These are phyloP conservation scores for Pseudorhiza aurosa DNA, from an alignment of 30 jellyfish, hydroid and myxozoan species.

Conservation along the genomic window DNA sequence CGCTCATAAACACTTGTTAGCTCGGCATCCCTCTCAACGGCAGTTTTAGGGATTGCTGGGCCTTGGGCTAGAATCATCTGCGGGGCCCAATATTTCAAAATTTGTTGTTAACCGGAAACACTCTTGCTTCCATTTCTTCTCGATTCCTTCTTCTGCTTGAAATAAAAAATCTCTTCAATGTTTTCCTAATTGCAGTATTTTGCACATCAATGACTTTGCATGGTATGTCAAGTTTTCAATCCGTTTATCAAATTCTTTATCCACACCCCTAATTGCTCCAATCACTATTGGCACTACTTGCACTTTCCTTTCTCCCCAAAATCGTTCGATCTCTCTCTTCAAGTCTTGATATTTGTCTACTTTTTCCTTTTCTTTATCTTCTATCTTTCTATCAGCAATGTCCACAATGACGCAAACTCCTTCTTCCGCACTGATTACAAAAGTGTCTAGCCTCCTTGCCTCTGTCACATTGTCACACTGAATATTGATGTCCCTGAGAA, in stretches of 20 bases:
- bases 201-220: neutral
- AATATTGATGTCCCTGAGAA: no score
- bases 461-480: neutral
- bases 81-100: no score
- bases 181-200: no score
- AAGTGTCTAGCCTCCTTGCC: constrained; percentile 19
- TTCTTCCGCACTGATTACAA: no score
- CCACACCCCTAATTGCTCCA: constrained; percentile 8
- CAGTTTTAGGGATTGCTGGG: no score
- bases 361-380: constrained; percentile 4
- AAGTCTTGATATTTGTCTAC: constrained; percentile 19
- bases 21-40: no score
- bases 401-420: no score
- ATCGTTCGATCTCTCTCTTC: neutral
- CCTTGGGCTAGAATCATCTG: no score
- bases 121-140: no score
- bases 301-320: constrained; percentile 1
- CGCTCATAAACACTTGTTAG: neutral
- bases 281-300: constrained; percentile 18
- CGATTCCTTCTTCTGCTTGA: no score
- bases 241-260: constrained; percentile 16
- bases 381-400: neutral
- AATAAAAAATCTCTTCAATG: no score
- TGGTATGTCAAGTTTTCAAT: constrained; percentile 3
- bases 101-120: no score